Base-by-base conservation (phyloP, 2,797 vertebrate species). In the Takifugu ocellatus region DNA sequence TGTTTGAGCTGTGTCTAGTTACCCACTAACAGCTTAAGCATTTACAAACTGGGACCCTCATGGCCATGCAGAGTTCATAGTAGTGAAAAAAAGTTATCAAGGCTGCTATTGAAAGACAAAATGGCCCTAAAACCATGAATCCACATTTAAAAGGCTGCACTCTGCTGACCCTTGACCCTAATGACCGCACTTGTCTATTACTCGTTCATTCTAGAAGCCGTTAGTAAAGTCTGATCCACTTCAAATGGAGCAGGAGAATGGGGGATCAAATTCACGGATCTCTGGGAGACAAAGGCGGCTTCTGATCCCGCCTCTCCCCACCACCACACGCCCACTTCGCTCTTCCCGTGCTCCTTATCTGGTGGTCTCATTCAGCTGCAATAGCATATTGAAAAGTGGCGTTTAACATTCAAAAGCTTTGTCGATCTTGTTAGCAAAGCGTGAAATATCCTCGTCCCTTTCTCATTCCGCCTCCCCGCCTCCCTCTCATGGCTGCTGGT, bases 361-460 rank as follows among this genome's bases (percentile, higher is more conserved):
- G 91, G 91, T 93, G 91, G 89, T 90, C 89, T 83, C 77, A 89
- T 91, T 91, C 86, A 89, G 62, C 25, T 10, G 77, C 77, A 69
- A 73, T 68, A 74, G 82, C 81, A 87, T 85, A 89, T 84, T 89
- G 88, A 87, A 70, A 82, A 88, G 84, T 88, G 86, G 79, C 75
- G 63, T 87, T 90, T 89, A 92, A 90, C 89, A 84, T 87, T 90
- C 86, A 91, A 90, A 90, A 86, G 89, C 87, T 85, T 84, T 85
- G 82, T 71, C 84, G 79, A 86, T 87, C 89, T 89, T 87, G 89
- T 92, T 92, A 92, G 90, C 69, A 85, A 88, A 91, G 90, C 90
- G 88, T 92, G 90, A 92, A 92, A 92, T 91, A 83, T 87, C 76
- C 68, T 84, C 67, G 78, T 75, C 82, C 79, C 78, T 81, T 74